These are phyloP conservation scores for Ictidomys tridecemlineatus DNA, from an alignment of 2,113 vertebrate genomes.

Conservation along the genomic window DNA sequence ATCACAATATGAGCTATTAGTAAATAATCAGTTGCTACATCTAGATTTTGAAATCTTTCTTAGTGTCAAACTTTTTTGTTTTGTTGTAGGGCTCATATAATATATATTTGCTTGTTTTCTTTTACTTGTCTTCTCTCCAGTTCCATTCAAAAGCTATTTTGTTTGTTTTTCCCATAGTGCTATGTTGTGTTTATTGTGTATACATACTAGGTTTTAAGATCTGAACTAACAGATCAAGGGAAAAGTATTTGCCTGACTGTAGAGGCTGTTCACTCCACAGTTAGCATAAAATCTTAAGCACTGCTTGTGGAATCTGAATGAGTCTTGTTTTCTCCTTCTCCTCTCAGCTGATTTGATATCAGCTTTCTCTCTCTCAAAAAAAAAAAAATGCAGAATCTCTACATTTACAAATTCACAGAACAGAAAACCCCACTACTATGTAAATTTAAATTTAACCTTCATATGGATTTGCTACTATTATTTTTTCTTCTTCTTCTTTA, in stretches of 20 bases:
- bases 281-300: neutral
- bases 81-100: neutral
- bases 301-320: neutral
- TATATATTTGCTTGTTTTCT: neutral
- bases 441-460: neutral
- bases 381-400: neutral
- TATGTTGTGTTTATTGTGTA: neutral
- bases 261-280: neutral
- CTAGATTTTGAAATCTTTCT: neutral
- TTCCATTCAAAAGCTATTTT: neutral
- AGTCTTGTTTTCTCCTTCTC: neutral
- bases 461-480: neutral
- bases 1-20: neutral
- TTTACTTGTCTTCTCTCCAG: neutral
- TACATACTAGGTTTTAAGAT: neutral
- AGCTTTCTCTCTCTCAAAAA: neutral
- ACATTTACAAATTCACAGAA: neutral
- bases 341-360: conserved; percentile 22
- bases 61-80: neutral
- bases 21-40: neutral
- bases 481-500: too few relatives aligned
- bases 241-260: neutral
- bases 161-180: neutral
- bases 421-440: neutral
- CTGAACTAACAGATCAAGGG: neutral